These are phyloP conservation scores for Amphipyra tragopoginis DNA, from an alignment of 2,888 invertebrate genomes.

Conservation along the genomic window DNA sequence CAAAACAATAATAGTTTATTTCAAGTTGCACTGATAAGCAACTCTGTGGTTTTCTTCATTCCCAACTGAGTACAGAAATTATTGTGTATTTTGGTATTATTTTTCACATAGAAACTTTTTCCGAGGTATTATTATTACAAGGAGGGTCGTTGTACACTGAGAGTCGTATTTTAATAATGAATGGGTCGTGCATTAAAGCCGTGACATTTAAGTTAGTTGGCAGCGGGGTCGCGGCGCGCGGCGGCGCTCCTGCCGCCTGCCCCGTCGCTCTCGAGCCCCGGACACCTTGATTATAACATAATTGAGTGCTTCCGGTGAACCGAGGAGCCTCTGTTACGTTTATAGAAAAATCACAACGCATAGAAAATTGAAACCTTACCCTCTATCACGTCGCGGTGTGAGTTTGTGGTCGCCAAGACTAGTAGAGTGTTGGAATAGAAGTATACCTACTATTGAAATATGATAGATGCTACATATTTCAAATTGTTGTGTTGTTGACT, in stretches of 20 bases:
- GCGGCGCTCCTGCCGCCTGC: conserved; percentile 13
- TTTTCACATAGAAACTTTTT: conserved; percentile 63
- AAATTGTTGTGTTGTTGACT: conserved; percentile 10
- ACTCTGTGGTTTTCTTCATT: conserved; percentile 28
- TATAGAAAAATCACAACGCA: conserved; percentile 43
- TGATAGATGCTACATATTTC: conserved; percentile 1
- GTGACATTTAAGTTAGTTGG: conserved; percentile 66
- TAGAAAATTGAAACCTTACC: conserved; percentile 35
- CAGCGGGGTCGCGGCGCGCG: conserved; percentile 32
- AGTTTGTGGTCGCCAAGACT: neutral
- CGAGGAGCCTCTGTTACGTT: conserved; percentile 69
- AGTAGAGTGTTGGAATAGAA: neutral
- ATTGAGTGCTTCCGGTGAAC: conserved; percentile 82
- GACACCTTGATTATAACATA: conserved; percentile 79
- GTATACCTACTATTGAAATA: conserved; percentile 7
- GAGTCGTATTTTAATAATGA: conserved; percentile 71
- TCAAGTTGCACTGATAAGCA: conserved; percentile 11
- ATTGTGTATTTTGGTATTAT: conserved; percentile 59
- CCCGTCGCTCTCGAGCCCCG: conserved; percentile 51
- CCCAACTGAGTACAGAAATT: conserved; percentile 36
- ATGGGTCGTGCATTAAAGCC: conserved; percentile 69
- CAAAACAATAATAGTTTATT: conserved; percentile 23
- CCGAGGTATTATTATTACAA: conserved; percentile 58
- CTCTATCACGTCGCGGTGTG: neutral
- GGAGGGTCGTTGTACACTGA: conserved; percentile 55